Percentiles rank a stretch among this genome's conserved stretches.
Conservation (phyloP, 2,888 invertebrate genomes). For the Apotomis turbidana region DNA sequence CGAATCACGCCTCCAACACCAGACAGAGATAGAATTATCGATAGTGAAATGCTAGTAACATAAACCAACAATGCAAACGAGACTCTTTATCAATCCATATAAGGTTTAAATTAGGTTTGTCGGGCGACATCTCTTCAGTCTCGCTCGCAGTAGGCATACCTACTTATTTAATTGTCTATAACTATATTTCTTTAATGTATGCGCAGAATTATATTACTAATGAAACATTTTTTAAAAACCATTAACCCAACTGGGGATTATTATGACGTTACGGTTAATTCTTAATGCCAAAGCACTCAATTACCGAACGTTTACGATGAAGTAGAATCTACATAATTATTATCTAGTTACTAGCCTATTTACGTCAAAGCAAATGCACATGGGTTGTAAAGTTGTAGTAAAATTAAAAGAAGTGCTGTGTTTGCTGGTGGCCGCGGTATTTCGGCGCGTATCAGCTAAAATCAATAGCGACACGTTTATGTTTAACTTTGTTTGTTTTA, state of each 20-base stretch:
- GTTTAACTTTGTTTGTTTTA: constrained; percentile 43
- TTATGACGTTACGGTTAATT: constrained; percentile 35
- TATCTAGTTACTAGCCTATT: constrained; percentile 1
- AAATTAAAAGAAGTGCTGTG: neutral
- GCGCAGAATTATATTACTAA: constrained; percentile 57
- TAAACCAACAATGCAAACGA: constrained; percentile 64
- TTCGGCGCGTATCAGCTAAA: constrained; percentile 67
- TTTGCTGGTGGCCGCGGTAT: constrained; percentile 39
- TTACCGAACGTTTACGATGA: constrained; percentile 11
- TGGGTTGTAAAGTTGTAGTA: neutral
- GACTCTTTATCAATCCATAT: constrained; percentile 56
- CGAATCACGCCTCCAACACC: constrained; percentile 78
- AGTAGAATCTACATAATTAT: neutral
- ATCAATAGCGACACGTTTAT: constrained; percentile 64
- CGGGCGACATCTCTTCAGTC: constrained; percentile 66
- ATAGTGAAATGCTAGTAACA: constrained; percentile 74
- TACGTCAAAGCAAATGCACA: neutral
- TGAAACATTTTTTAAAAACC: constrained; percentile 56
- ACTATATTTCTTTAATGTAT: constrained; percentile 64
- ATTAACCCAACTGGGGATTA: constrained; percentile 54
- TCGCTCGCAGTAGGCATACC: constrained; percentile 70
- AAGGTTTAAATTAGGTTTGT: constrained; percentile 60
- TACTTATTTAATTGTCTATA: constrained; percentile 66
- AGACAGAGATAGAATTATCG: constrained; percentile 74
- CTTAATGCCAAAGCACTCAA: constrained; percentile 3